Percentiles rank a stretch among this genome's conserved stretches.
Conservation (phyloP, 2,797 vertebrate genomes). For the Amblyraja radiata region DNA sequence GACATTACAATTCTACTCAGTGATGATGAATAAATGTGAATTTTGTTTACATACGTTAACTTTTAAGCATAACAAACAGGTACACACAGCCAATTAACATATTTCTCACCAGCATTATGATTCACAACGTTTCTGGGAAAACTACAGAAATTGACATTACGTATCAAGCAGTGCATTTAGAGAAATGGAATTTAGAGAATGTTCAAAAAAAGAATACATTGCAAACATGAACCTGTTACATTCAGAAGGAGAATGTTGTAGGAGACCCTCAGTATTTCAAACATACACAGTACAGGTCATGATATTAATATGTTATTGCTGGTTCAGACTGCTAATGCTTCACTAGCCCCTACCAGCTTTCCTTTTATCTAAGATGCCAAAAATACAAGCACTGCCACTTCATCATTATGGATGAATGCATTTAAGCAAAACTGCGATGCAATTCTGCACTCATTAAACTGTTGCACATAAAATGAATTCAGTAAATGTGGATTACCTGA, state of each 20-base stretch:
- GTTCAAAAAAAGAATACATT: background rate
- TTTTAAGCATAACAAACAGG: constrained; percentile 7
- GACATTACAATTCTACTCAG: background rate
- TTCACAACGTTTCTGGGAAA: background rate
- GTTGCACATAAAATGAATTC: constrained; percentile 16
- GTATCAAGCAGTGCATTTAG: background rate
- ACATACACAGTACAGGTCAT: background rate
- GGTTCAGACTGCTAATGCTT: background rate
- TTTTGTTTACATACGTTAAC: background rate
- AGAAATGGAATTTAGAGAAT: background rate
- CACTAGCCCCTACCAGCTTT: background rate
- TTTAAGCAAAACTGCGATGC: background rate
- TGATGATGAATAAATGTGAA: background rate
- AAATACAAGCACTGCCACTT: background rate
- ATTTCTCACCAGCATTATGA: constrained; percentile 1
- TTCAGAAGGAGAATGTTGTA: background rate
- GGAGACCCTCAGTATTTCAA: constrained; percentile 1
- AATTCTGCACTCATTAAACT: background rate
- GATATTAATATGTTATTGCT: background rate
- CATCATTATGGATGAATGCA: background rate
- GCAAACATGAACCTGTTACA: background rate
- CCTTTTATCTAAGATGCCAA: background rate
- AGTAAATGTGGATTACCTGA: background rate
- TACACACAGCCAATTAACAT: constrained; percentile 13
- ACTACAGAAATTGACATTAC: constrained; percentile 34